phyloP scores from a whole-genome alignment of 2,888 invertebrate species.

The Athalia cordata region DNA sequence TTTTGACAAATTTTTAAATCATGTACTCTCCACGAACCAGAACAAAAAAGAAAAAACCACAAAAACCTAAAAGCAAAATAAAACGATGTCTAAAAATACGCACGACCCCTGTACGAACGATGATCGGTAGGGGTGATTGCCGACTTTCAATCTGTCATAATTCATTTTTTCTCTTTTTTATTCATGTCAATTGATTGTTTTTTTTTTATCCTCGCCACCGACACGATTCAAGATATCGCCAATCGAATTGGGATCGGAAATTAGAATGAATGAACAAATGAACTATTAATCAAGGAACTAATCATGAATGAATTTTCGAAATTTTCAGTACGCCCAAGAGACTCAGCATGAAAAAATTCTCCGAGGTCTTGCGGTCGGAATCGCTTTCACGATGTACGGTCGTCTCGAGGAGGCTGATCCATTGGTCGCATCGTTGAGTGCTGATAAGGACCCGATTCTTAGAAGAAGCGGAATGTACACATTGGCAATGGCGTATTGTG shows the following conservation, averaged over 20 bases:
- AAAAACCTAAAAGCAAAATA: too few species aligned
- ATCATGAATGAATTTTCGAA: neutral
- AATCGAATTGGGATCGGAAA: neutral
- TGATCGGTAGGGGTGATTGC: too few species aligned
- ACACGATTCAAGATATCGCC: too few species aligned
- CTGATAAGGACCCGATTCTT: constrained; percentile 96
- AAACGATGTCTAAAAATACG: too few species aligned
- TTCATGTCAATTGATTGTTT: neutral
- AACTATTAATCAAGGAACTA: neutral
- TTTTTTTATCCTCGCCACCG: neutral
- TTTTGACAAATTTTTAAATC: too few species aligned
- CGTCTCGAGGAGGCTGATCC: constrained; percentile 97
- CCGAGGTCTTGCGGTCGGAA: constrained; percentile 96
- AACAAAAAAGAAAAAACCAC: too few species aligned
- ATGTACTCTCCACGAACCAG: too few species aligned
- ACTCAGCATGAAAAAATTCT: constrained; percentile 99
- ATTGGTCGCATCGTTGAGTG: constrained; percentile 89
- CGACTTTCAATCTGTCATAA: too few species aligned
- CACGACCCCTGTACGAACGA: too few species aligned
- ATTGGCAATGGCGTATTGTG: constrained; percentile 98
- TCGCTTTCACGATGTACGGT: constrained; percentile 97
- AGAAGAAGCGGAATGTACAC: constrained; percentile 98
- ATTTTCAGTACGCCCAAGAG: constrained; percentile 88
- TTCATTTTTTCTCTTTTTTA: neutral
- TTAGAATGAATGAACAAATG: neutral